These are phyloP conservation scores for Lampris incognitus DNA, from an alignment of 2,113 vertebrate genomes.

Conservation along the genomic window DNA sequence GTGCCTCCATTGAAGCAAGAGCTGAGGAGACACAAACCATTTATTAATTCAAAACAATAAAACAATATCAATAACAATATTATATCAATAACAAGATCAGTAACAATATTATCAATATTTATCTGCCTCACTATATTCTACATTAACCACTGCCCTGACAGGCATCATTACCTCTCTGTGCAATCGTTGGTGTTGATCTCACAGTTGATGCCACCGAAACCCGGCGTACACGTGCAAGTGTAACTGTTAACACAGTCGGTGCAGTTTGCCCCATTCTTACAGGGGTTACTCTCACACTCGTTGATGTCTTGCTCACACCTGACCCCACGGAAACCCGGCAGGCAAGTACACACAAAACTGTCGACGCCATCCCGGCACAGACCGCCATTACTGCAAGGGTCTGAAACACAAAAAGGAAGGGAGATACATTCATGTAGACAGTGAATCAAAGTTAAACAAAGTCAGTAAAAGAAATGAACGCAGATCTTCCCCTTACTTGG, in stretches of 20 bases:
- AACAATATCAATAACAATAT: not conserved
- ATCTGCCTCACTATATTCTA: too few relatives aligned
- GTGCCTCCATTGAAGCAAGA: constrained; percentile 97
- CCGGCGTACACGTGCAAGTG: constrained; percentile 93
- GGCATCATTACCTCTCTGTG: constrained; percentile 90
- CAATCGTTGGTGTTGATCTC: constrained; percentile 97
- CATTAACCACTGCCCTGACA: not conserved
- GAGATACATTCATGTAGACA: constrained; percentile 2
- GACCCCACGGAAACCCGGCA: constrained; percentile 90
- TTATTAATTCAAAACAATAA: not conserved
- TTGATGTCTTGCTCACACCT: constrained; percentile 95
- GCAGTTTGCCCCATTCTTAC: constrained; percentile 94
- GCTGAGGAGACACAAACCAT: constrained; percentile 73
- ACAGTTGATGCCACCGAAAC: constrained; percentile 96
- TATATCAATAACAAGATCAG: too few relatives aligned
- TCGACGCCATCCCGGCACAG: constrained; percentile 89
- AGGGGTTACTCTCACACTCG: constrained; percentile 94
- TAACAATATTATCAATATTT: not conserved
- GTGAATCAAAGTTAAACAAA: not conserved
- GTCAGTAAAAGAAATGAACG: too few relatives aligned
- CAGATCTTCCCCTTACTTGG: constrained; percentile 87
- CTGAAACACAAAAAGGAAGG: constrained; percentile 70
- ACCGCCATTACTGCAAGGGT: constrained; percentile 95
- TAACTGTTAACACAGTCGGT: constrained; percentile 97
- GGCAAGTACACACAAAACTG: constrained; percentile 88